These are phyloP conservation scores for Bilobella aurantiaca DNA, from an alignment of 1,140 invertebrate species.

Conservation along the genomic window DNA sequence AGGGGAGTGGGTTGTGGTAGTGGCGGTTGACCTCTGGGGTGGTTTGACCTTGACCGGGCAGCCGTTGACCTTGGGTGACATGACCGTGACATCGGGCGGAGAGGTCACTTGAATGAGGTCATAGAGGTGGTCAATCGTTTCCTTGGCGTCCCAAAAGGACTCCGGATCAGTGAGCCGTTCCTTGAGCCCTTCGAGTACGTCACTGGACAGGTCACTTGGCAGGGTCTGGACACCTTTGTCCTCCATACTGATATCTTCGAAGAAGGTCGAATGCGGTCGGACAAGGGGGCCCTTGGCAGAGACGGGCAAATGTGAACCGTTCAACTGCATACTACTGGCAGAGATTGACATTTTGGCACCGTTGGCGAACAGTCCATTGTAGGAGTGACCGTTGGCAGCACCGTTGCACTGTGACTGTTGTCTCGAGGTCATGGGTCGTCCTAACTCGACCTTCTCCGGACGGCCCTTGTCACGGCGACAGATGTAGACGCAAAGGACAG, in stretches of 20 bases:
- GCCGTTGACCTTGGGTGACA: too few species aligned
- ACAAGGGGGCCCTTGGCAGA: neutral
- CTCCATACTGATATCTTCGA: slow-evolving; percentile 39
- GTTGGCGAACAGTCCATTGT: neutral
- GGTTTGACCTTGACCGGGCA: too few species aligned
- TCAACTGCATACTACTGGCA: neutral
- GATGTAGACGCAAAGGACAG: slow-evolving; percentile 28
- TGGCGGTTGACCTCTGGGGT: neutral
- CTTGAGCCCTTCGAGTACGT: slow-evolving; percentile 55
- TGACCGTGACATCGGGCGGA: slow-evolving; percentile 35
- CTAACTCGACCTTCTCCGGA: neutral
- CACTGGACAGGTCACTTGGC: slow-evolving; percentile 61
- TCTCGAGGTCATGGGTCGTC: neutral
- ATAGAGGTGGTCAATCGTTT: slow-evolving; percentile 66
- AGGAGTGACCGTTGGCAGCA: neutral
- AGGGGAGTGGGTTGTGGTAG: slow-evolving; percentile 17
- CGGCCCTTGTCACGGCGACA: slow-evolving; percentile 1
- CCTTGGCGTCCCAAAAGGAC: slow-evolving; percentile 58
- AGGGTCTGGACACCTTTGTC: slow-evolving; percentile 60
- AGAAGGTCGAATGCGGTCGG: slow-evolving; percentile 19
- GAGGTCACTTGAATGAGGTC: slow-evolving; percentile 56
- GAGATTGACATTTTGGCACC: too few species aligned
- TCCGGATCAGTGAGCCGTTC: slow-evolving; percentile 59
- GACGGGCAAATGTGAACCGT: neutral
- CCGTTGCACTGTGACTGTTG: neutral